Conservation (phyloP, 2,888 invertebrate species). For the Tillus elongatus region DNA sequence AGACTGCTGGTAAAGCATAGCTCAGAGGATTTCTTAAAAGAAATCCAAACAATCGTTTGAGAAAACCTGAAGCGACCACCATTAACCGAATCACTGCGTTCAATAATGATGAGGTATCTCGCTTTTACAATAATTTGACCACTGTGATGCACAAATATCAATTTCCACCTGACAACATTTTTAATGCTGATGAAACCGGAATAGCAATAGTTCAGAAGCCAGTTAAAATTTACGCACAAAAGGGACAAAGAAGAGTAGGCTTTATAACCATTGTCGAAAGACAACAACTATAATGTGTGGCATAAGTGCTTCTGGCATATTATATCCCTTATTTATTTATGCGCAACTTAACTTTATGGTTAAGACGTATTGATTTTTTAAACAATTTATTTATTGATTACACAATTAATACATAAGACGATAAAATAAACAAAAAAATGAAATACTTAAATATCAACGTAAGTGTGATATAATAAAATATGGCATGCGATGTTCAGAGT, state of each 20-base stretch:
- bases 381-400: too few species aligned
- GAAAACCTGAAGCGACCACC: slow-evolving; percentile 15
- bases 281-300: slow-evolving; percentile 14
- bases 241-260: slow-evolving; percentile 14
- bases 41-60: slow-evolving; percentile 5
- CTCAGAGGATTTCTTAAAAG: slow-evolving; percentile 7
- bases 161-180: slow-evolving; percentile 8
- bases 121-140: slow-evolving; percentile 8
- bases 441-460: too few species aligned
- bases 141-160: slow-evolving; percentile 8
- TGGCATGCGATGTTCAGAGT: too few species aligned
- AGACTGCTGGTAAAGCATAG: too few species aligned
- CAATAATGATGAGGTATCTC: slow-evolving; percentile 10
- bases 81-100: slow-evolving; percentile 13
- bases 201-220: slow-evolving; percentile 12
- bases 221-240: slow-evolving; percentile 10
- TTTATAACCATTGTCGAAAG: slow-evolving; percentile 11
- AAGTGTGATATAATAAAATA: too few species aligned
- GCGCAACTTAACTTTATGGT: too few species aligned
- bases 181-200: slow-evolving; percentile 9
- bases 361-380: too few species aligned
- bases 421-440: too few species aligned
- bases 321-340: slow-evolving; percentile 15
- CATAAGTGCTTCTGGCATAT: slow-evolving; percentile 12
- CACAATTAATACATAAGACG: too few species aligned